Percentiles rank a stretch among this genome's conserved stretches.
Conservation (phyloP, 2,888 invertebrate genomes). For the Perdita meconis region DNA sequence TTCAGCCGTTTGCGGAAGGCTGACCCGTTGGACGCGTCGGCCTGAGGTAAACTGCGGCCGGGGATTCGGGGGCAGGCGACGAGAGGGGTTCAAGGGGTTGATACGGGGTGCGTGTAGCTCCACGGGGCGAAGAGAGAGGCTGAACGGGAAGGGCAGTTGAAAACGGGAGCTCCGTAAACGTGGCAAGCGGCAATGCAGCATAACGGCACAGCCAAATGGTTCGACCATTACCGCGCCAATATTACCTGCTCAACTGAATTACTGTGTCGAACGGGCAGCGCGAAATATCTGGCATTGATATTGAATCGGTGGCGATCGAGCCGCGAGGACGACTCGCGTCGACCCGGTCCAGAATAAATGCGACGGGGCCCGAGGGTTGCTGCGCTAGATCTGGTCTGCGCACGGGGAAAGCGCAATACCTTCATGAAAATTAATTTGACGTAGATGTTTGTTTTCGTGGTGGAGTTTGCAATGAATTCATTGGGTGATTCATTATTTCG, state of each 20-base stretch:
- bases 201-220: slow-evolving; percentile 79
- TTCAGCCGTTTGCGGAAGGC: slow-evolving; percentile 63
- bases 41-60: slow-evolving; percentile 28
- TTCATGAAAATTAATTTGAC: too few species aligned
- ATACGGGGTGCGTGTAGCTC: slow-evolving; percentile 24
- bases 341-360: slow-evolving; percentile 19
- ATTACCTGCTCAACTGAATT: slow-evolving; percentile 81
- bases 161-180: slow-evolving; percentile 76
- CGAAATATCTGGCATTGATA: slow-evolving; percentile 80
- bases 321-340: slow-evolving; percentile 42
- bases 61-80: not conserved
- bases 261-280: slow-evolving; percentile 76
- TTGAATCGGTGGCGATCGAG: slow-evolving; percentile 72
- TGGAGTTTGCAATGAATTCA: too few species aligned
- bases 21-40: slow-evolving; percentile 33
- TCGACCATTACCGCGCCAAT: slow-evolving; percentile 77
- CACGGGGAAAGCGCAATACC: too few species aligned
- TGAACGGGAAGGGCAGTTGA: slow-evolving; percentile 64
- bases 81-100: not conserved
- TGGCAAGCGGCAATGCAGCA: slow-evolving; percentile 78
- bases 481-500: too few species aligned
- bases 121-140: slow-evolving; percentile 47
- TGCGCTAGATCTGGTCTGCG: too few species aligned
- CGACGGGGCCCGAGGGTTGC: slow-evolving; percentile 21
- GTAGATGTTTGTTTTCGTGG: too few species aligned